These are phyloP conservation scores for Rhinella marina DNA, from an alignment of 2,797 vertebrate genomes.

Conservation along the genomic window DNA sequence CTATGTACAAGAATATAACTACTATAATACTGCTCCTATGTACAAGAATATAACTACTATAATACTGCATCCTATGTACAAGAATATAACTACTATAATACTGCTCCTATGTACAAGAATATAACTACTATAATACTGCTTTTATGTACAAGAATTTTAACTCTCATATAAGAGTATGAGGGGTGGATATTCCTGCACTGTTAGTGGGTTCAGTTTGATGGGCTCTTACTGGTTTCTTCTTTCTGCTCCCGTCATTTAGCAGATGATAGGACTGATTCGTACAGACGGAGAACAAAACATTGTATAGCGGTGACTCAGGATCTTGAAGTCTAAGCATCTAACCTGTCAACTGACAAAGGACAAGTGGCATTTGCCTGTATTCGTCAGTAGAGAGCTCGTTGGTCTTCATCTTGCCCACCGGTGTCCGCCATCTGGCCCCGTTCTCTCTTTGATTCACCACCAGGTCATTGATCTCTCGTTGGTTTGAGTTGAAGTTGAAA, in stretches of 20 bases:
- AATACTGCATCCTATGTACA: too few relatives aligned
- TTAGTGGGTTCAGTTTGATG: not conserved
- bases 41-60: not conserved
- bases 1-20: not conserved
- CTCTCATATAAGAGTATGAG: too few relatives aligned
- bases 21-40: not conserved
- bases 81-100: not conserved
- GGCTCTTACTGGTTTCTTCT: not conserved
- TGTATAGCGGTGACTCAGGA: constrained; percentile 3
- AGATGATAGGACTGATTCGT: not conserved
- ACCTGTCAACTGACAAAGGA: not conserved
- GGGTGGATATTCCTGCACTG: not conserved
- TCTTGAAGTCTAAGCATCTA: not conserved
- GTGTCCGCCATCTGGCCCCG: not conserved
- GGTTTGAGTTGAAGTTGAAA: constrained; percentile 46
- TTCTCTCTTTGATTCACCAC: constrained; percentile 17
- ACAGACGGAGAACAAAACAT: not conserved
- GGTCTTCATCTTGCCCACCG: not conserved
- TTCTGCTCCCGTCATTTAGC: not conserved
- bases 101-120: not conserved
- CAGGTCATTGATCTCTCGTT: not conserved
- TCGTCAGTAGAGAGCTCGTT: not conserved
- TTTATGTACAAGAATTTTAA: not conserved
- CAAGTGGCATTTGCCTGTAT: not conserved
- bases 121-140: not conserved